A percentile compares a stretch with the other conserved stretches of the same genome.
Conservation (phyloP, 2,888 invertebrate genomes). For the Agrotis puta region DNA sequence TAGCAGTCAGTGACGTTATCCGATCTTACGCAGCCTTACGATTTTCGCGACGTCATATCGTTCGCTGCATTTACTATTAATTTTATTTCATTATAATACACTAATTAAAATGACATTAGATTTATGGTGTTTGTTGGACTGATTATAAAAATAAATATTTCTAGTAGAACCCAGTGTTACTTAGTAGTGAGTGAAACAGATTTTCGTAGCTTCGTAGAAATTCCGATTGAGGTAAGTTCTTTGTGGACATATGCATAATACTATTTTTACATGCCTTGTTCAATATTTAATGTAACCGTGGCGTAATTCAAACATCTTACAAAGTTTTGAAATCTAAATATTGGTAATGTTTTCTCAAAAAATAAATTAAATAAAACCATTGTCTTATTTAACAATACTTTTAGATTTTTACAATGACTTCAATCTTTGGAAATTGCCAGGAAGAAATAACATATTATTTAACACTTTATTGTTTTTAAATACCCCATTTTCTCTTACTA, state of each 20-base stretch:
- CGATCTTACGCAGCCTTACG: conserved; percentile 78
- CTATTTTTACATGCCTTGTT: not conserved
- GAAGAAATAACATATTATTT: too few relatives aligned
- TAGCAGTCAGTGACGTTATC: conserved; percentile 68
- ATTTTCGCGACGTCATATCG: conserved; percentile 68
- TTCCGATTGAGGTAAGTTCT: conserved; percentile 78
- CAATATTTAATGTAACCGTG: not conserved
- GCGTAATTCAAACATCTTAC: not conserved
- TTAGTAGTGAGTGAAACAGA: conserved; percentile 80
- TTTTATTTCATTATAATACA: conserved; percentile 29
- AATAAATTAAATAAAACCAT: too few relatives aligned
- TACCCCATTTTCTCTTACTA: too few relatives aligned
- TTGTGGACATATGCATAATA: not conserved
- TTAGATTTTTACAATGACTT: too few relatives aligned
- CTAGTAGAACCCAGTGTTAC: conserved; percentile 68
- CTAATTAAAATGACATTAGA: conserved; percentile 57
- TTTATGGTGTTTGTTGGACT: conserved; percentile 61
- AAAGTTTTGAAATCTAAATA: too few relatives aligned
- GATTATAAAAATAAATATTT: conserved; percentile 38
- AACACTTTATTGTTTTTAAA: too few relatives aligned
- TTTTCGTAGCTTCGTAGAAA: conserved; percentile 72
- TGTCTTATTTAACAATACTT: too few relatives aligned
- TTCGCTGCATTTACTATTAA: conserved; percentile 51
- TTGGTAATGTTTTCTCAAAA: too few relatives aligned
- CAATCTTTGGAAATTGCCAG: too few relatives aligned